These are phyloP conservation scores for Bellardia pandia DNA, from an alignment of 2,888 invertebrate species.

Conservation along the genomic window DNA sequence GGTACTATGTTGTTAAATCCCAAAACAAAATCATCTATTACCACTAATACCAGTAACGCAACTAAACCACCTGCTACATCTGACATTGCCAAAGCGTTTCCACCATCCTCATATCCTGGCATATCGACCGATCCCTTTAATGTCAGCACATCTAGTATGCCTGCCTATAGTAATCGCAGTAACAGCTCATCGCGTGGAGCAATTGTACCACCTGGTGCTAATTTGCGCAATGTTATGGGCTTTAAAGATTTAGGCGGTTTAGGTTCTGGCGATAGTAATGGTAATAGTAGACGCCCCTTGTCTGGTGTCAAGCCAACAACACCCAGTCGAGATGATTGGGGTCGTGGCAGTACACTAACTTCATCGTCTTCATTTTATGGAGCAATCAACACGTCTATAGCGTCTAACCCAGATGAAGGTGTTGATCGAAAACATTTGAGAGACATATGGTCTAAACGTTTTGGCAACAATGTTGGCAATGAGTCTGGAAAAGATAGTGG, in stretches of 20 bases:
- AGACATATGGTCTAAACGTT: constrained; percentile 79
- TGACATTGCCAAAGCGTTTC: constrained; percentile 74
- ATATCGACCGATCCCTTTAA: constrained; percentile 75
- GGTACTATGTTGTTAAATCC: constrained; percentile 78
- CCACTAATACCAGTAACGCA: constrained; percentile 20
- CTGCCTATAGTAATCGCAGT: background rate
- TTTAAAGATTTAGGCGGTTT: constrained; percentile 75
- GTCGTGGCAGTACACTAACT: constrained; percentile 77
- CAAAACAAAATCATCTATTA: constrained; percentile 70
- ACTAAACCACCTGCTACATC: constrained; percentile 37
- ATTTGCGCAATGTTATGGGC: constrained; percentile 78
- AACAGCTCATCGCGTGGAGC: background rate
- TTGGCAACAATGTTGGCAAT: constrained; percentile 61
- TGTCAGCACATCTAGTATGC: background rate
- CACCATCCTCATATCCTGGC: constrained; percentile 79
- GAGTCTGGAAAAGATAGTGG: constrained; percentile 2
- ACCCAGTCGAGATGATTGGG: constrained; percentile 61
- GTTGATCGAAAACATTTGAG: constrained; percentile 79
- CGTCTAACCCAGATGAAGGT: constrained; percentile 33
- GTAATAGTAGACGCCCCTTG: constrained; percentile 38
- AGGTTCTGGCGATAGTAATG: constrained; percentile 46
- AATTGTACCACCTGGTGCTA: constrained; percentile 64
- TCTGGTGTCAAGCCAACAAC: constrained; percentile 2
- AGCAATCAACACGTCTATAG: background rate
- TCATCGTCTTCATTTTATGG: background rate